Percentiles rank a stretch among this genome's conserved stretches.
Conservation (phyloP, 2,888 invertebrate species). For the Anorthoa munda region DNA sequence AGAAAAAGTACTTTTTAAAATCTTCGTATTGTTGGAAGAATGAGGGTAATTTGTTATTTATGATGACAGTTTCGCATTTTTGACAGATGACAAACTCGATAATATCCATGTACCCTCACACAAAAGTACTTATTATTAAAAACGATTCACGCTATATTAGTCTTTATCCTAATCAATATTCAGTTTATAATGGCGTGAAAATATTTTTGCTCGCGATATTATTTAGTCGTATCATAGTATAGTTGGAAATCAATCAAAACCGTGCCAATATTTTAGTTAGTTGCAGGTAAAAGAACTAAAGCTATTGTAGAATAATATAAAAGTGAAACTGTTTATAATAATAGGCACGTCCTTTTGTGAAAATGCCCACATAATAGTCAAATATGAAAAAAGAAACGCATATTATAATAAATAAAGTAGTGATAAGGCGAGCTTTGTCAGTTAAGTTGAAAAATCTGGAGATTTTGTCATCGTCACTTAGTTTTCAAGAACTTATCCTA, state of each 20-base stretch:
- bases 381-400: conserved; percentile 58
- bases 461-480: not conserved
- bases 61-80: conserved; percentile 29
- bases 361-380: conserved; percentile 50
- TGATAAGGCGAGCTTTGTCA: conserved; percentile 72
- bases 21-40: not conserved
- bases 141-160: conserved; percentile 8
- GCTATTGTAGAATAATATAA: conserved; percentile 21
- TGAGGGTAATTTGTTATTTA: conserved; percentile 31
- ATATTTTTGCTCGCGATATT: conserved; percentile 17
- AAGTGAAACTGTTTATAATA: conserved; percentile 27
- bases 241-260: conserved; percentile 34
- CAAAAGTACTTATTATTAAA: conserved; percentile 7
- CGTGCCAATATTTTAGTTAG: conserved; percentile 51
- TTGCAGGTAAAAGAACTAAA: conserved; percentile 33
- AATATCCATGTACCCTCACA: conserved; percentile 19
- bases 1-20: not conserved
- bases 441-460: conserved; percentile 64
- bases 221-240: conserved; percentile 22
- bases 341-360: conserved; percentile 9
- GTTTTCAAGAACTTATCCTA: not conserved
- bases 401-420: conserved; percentile 63
- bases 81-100: not conserved
- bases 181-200: conserved; percentile 22
- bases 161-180: conserved; percentile 2